phyloP scores from a whole-genome alignment of 2,797 vertebrate genomes.

The Sardinella longiceps region DNA sequence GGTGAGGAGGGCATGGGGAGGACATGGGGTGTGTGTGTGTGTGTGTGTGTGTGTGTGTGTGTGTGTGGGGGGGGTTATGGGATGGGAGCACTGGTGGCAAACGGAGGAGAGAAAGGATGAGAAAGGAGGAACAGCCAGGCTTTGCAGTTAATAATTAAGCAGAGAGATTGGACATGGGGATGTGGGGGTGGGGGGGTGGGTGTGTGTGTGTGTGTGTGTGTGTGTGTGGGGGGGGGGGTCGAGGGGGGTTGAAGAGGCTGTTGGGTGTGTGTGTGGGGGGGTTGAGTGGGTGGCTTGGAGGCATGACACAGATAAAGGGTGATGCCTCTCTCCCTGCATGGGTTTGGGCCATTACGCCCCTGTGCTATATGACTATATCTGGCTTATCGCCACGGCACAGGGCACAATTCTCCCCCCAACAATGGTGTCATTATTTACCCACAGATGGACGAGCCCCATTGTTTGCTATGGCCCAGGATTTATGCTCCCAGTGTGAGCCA shows the following conservation, averaged over 20 bases:
- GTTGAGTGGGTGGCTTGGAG: constrained; percentile 20
- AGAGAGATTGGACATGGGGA: background rate
- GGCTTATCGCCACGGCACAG: constrained; percentile 76
- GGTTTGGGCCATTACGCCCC: constrained; percentile 26
- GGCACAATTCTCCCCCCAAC: constrained; percentile 61
- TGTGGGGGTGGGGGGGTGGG: background rate
- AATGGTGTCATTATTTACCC: constrained; percentile 75
- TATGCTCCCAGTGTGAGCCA: constrained; percentile 52
- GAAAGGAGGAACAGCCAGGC: constrained; percentile 20
- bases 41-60: background rate
- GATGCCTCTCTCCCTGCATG: constrained; percentile 46
- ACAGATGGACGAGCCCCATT: constrained; percentile 70
- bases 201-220: constrained; percentile 5
- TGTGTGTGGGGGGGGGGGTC: constrained; percentile 19
- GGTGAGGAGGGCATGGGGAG: background rate
- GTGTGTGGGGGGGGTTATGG: background rate
- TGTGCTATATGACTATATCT: constrained; percentile 68
- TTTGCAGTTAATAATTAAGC: constrained; percentile 36
- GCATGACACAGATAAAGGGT: constrained; percentile 67
- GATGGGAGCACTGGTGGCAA: constrained; percentile 46
- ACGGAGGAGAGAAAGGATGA: constrained; percentile 36
- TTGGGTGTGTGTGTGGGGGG: background rate
- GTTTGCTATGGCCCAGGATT: constrained; percentile 60
- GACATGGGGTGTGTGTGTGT: background rate
- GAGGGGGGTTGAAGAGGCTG: background rate